A percentile compares a stretch with the other conserved stretches of the same genome.
These are phyloP conservation scores for Meriones psammophilus DNA, from an alignment of 2,797 vertebrate species.

Conservation along the genomic window DNA sequence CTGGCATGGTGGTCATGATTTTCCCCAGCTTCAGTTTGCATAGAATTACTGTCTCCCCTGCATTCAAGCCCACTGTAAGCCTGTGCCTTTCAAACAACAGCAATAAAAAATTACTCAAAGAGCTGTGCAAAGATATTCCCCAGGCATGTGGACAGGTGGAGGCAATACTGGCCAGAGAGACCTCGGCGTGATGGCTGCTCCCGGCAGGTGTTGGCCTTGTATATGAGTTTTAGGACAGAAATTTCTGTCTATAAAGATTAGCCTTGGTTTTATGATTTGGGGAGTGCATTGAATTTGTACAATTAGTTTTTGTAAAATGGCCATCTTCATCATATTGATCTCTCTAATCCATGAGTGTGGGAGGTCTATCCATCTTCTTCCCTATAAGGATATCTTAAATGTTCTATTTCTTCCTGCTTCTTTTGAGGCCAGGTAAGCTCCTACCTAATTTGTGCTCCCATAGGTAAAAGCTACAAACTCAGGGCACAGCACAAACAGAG, in stretches of 20 bases:
- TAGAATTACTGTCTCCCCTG: not conserved
- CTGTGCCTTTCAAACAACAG: not conserved
- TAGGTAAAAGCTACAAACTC: not conserved
- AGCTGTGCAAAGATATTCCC: not conserved
- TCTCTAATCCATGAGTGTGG: not conserved
- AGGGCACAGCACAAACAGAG: not conserved
- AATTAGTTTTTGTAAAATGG: not conserved
- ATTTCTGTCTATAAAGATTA: not conserved
- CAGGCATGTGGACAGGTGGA: not conserved
- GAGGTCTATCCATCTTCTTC: not conserved
- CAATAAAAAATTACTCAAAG: not conserved
- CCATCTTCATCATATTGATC: not conserved
- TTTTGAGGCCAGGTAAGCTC: not conserved
- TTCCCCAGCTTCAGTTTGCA: not conserved
- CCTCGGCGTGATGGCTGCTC: not conserved
- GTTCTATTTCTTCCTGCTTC: constrained; percentile 26
- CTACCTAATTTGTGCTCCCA: not conserved
- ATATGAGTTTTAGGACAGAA: not conserved
- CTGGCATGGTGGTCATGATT: not conserved
- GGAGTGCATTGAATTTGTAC: not conserved
- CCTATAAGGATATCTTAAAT: constrained; percentile 20
- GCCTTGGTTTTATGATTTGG: not conserved
- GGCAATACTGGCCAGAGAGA: not conserved
- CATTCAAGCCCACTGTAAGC: no score
- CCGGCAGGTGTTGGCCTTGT: not conserved